Evolutionary conservation across 2,888 invertebrate species (phyloP).

Genomic region (Psylliodes chrysocephalus): DNA sequence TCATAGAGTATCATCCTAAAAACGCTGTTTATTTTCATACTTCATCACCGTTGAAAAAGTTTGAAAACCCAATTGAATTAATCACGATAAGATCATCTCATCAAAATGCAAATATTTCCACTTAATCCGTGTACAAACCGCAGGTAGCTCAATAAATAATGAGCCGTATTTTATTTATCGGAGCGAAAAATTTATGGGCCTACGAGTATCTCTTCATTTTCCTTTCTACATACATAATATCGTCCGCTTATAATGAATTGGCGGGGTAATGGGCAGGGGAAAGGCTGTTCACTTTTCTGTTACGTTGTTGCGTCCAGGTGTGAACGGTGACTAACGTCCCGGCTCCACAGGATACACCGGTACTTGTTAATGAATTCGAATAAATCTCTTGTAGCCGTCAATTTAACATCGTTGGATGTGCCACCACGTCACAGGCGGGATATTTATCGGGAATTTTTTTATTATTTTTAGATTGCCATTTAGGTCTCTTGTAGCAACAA

Average conservation of each 20-base stretch:
- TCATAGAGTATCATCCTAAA: too few species aligned
- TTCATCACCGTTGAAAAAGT: not conserved
- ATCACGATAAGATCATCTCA: constrained; percentile 41
- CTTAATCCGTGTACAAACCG: constrained; percentile 31
- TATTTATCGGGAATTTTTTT: not conserved
- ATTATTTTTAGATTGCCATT: not conserved
- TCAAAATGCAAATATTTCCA: constrained; percentile 39
- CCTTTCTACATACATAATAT: too few species aligned
- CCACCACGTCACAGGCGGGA: not conserved
- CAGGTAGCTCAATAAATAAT: constrained; percentile 39
- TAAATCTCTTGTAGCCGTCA: constrained; percentile 46
- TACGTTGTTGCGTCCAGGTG: constrained; percentile 47
- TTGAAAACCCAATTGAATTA: constrained; percentile 42
- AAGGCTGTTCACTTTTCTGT: constrained; percentile 45
- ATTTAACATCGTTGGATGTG: constrained; percentile 39
- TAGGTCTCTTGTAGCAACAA: not conserved
- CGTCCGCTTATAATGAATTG: constrained; percentile 32
- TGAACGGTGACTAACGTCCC: constrained; percentile 51
- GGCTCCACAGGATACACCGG: constrained; percentile 49
- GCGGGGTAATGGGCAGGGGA: constrained; percentile 26
- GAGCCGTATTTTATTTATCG: constrained; percentile 35
- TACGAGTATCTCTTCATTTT: constrained; percentile 34
- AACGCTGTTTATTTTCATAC: not conserved
- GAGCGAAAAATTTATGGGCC: constrained; percentile 34
- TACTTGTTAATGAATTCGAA: constrained; percentile 50